Evolutionary conservation across 1,140 invertebrate genomes (phyloP).

Genomic region (Drosophila ohnishii): DNA sequence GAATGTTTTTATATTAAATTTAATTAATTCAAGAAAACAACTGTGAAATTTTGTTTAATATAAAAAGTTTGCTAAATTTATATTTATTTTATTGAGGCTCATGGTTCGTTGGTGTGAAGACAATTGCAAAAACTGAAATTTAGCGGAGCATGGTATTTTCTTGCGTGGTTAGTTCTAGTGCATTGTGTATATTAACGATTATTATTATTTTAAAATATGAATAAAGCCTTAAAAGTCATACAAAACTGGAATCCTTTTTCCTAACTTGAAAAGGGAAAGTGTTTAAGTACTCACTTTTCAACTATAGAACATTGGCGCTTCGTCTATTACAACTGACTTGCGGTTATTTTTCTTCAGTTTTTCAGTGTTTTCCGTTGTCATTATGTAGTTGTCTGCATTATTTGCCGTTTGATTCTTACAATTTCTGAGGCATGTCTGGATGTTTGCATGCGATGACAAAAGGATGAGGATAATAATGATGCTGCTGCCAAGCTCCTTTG

Average conservation of each 20-base stretch:
- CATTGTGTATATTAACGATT: too few relatives aligned
- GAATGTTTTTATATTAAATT: background rate
- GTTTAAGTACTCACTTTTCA: background rate
- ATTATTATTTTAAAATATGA: too few relatives aligned
- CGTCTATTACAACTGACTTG: background rate
- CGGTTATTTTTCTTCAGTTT: conserved; percentile 32
- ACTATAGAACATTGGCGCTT: conserved; percentile 37
- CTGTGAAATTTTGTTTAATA: too few relatives aligned
- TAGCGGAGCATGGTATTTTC: too few relatives aligned
- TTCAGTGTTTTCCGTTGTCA: conserved; percentile 62
- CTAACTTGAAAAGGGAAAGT: background rate
- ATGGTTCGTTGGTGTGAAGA: too few relatives aligned
- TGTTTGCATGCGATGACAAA: conserved; percentile 77
- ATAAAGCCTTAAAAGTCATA: too few relatives aligned
- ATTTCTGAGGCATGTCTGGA: conserved; percentile 70
- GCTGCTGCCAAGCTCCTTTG: conserved; percentile 35
- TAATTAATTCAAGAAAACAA: too few relatives aligned
- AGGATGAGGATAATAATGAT: conserved; percentile 55
- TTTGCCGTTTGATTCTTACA: conserved; percentile 73
- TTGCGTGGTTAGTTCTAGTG: too few relatives aligned
- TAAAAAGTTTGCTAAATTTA: too few relatives aligned
- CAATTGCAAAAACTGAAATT: too few relatives aligned
- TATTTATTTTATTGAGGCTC: too few relatives aligned
- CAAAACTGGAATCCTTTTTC: too few relatives aligned
- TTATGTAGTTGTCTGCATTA: conserved; percentile 68